Conservation (phyloP, 2,888 invertebrate species). For the Dryocosmus kuriphilus region DNA sequence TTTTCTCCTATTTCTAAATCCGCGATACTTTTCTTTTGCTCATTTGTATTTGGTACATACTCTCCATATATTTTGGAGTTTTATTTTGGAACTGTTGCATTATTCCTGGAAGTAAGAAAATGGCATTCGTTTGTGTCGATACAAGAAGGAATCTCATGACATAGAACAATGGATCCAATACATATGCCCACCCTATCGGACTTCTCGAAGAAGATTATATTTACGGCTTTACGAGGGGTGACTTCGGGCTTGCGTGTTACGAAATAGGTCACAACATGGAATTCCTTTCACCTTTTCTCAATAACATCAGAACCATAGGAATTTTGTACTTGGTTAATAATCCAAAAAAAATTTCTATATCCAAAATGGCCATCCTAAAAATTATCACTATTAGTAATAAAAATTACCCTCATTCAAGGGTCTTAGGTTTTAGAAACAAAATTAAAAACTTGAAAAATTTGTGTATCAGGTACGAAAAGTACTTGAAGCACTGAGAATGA, state of each 20-base stretch:
- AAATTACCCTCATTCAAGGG: too few species aligned
- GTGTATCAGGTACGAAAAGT: too few species aligned
- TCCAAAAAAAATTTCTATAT: neutral
- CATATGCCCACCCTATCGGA: conserved; percentile 17
- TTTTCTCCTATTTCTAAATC: too few species aligned
- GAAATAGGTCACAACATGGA: conserved; percentile 2
- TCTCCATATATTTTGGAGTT: neutral
- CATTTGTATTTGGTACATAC: too few species aligned
- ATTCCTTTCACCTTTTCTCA: neutral
- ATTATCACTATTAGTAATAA: too few species aligned
- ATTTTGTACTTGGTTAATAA: neutral
- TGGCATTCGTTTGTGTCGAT: conserved; percentile 14
- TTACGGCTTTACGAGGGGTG: conserved; percentile 24
- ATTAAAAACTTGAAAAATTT: too few species aligned
- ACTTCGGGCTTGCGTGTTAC: conserved; percentile 34
- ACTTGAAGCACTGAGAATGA: too few species aligned
- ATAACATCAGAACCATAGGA: neutral
- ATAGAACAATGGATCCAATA: conserved; percentile 27
- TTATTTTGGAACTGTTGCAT: neutral
- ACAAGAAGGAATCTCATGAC: conserved; percentile 2
- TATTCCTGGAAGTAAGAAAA: neutral
- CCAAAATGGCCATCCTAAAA: neutral
- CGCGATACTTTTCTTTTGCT: too few species aligned
- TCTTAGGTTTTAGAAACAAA: too few species aligned
- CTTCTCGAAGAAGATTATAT: conserved; percentile 27